A percentile compares a stretch with the other conserved stretches of the same genome.
Conservation (phyloP, 2,888 invertebrate genomes). For the Dicyrtomina minuta region DNA sequence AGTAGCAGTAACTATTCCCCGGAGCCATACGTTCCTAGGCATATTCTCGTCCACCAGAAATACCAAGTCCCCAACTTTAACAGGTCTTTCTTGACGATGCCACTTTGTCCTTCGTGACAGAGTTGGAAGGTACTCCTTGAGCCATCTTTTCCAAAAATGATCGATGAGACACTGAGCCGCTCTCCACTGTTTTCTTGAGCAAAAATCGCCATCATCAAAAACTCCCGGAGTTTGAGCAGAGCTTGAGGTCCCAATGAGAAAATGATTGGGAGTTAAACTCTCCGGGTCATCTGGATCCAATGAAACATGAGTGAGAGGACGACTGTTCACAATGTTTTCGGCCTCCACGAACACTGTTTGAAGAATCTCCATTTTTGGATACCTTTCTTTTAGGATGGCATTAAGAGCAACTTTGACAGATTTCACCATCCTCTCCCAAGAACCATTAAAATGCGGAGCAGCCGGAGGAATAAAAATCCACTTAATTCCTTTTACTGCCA, state of each 20-base stretch:
- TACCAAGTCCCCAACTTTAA: not conserved
- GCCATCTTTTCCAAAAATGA: slow-evolving; percentile 1
- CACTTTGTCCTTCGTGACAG: not conserved
- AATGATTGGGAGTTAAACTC: slow-evolving; percentile 54
- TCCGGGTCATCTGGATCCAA: slow-evolving; percentile 48
- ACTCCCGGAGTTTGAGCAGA: slow-evolving; percentile 37
- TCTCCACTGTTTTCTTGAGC: not conserved
- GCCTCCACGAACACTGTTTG: slow-evolving; percentile 34
- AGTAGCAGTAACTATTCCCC: not conserved
- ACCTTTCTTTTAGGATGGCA: slow-evolving; percentile 16
- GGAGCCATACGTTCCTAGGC: slow-evolving; percentile 2
- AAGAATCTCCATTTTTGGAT: slow-evolving; percentile 30
- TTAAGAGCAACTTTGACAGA: slow-evolving; percentile 27
- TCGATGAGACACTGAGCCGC: not conserved
- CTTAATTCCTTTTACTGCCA: slow-evolving; percentile 18
- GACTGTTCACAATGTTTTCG: slow-evolving; percentile 48
- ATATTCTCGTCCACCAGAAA: no score
- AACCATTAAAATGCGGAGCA: slow-evolving; percentile 20
- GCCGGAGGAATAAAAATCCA: slow-evolving; percentile 25
- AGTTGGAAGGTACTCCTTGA: slow-evolving; percentile 5
- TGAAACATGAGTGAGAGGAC: slow-evolving; percentile 52
- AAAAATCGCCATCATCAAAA: slow-evolving; percentile 1
- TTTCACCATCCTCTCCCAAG: slow-evolving; percentile 29
- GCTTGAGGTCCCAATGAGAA: slow-evolving; percentile 51
- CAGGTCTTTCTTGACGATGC: not conserved